These are phyloP conservation scores for Steinernema khuongi DNA, from an alignment of 1,140 invertebrate genomes.

Conservation along the genomic window DNA sequence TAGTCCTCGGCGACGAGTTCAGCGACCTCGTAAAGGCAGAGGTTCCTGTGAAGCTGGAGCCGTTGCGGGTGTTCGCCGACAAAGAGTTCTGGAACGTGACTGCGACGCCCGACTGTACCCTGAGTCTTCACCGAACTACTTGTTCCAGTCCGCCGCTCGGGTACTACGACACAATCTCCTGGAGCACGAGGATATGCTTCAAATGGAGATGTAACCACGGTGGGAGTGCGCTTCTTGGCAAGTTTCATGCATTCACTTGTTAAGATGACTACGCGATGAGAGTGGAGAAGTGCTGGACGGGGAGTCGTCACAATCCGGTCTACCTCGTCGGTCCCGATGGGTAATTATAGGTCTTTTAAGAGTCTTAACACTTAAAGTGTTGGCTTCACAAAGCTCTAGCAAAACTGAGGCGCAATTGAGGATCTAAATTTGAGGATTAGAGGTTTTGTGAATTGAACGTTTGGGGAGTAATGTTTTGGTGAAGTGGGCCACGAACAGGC, in stretches of 20 bases:
- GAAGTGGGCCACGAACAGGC: too few species aligned
- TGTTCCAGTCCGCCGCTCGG: constrained; percentile 28
- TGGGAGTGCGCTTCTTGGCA: background rate
- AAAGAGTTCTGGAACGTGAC: background rate
- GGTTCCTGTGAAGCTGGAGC: background rate
- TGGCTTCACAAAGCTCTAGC: background rate
- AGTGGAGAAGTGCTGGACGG: constrained; percentile 49
- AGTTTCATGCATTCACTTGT: background rate
- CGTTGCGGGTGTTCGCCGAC: background rate
- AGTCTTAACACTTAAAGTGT: constrained; percentile 22
- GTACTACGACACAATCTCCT: constrained; percentile 25
- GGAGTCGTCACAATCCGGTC: constrained; percentile 38
- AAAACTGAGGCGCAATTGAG: too few species aligned
- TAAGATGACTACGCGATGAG: constrained; percentile 40
- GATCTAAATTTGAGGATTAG: too few species aligned
- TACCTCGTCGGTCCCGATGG: constrained; percentile 39
- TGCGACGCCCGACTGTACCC: constrained; percentile 19
- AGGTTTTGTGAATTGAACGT: too few species aligned
- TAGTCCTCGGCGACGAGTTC: background rate
- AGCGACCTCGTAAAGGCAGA: background rate
- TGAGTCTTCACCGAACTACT: constrained; percentile 30
- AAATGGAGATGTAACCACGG: constrained; percentile 36
- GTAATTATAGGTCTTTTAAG: constrained; percentile 33
- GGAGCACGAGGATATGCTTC: constrained; percentile 38
- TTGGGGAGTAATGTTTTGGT: too few species aligned